Base-by-base conservation (phyloP, 1,140 invertebrate species). In the Hylaeus anthracinus region DNA sequence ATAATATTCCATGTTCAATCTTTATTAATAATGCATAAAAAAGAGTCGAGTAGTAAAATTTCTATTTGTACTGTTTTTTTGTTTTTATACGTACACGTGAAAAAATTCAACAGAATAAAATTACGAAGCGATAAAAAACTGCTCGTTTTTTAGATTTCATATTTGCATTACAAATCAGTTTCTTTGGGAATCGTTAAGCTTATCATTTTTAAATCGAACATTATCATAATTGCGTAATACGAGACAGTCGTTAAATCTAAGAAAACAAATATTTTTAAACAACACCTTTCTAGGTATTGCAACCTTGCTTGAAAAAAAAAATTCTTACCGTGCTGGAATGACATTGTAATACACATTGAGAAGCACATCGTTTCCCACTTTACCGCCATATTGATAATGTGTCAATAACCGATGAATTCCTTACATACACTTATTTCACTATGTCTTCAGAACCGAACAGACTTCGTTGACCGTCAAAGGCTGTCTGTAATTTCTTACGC, bases 321-420 rank as follows among this genome's bases (percentile, higher is more conserved):
- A 67, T 79, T 75, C 75, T 82, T 61, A 86, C 69, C 67, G 53
- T 55, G n/a, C 45, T 58, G n/a, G 43, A 75, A 76, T 63, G 76
- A 66, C 67, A 77, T 83, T 58, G 71, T 64, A 69, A 77, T 77
- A 69, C 70, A 60, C 64, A 76, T 61, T 70, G 56, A 63, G 75
- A 80, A 80, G 76, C 58, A 78, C 83, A 60, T 73, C 69, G 45
- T 77, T 81, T 63, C 72, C 72, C 73, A 81, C 70, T 76, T 86
- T 60, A 86, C 67, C 85, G 85, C 85, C 84, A 86, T 86, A 86
- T 86, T 86, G 84, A 74, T 79, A 79, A 74, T 86, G 56, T 86
- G 84, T 86, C 81, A 78, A 86, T 86, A 86, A 76, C 72, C 56
- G 61, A 86, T 64, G 37, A 82, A 82, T 79, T 69, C 45, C 41